phyloP scores from a whole-genome alignment of 2,113 vertebrate species.

The Hippocampus barbouri region DNA sequence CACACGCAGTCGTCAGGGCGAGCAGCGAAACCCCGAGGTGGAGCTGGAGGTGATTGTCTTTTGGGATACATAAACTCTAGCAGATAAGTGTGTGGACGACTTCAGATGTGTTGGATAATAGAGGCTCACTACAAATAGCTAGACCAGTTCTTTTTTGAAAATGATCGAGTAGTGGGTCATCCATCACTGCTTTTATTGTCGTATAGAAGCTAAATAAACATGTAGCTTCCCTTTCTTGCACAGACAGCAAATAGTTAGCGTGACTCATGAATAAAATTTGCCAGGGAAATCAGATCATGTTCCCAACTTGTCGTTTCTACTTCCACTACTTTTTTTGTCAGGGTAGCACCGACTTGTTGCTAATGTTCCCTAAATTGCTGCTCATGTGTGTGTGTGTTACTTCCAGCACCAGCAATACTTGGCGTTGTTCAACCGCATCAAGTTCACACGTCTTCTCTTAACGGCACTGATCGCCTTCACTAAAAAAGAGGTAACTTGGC shows the following conservation, averaged over 20 bases:
- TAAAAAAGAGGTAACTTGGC: conserved; percentile 83
- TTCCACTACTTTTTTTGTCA: too few species aligned
- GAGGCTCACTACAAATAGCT: neutral
- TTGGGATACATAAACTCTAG: neutral
- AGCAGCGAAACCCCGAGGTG: conserved; percentile 93
- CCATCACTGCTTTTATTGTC: neutral
- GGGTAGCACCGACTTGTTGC: neutral
- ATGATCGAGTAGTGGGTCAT: neutral
- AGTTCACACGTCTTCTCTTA: conserved; percentile 86
- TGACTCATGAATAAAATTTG: neutral
- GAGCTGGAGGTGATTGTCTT: conserved; percentile 82
- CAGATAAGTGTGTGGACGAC: neutral
- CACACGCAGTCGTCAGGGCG: conserved; percentile 95
- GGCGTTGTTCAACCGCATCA: conserved; percentile 92
- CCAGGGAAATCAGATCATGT: neutral
- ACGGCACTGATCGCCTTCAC: conserved; percentile 91
- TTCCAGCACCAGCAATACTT: conserved; percentile 86
- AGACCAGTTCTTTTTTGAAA: neutral
- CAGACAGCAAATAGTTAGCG: neutral
- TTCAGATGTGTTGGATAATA: neutral
- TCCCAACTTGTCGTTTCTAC: neutral
- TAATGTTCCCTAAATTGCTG: conserved; percentile 13
- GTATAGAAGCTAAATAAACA: neutral
- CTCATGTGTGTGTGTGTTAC: neutral
- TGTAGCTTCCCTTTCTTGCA: neutral